These are phyloP conservation scores for Melolontha melolontha DNA, from an alignment of 2,888 invertebrate genomes.

Conservation along the genomic window DNA sequence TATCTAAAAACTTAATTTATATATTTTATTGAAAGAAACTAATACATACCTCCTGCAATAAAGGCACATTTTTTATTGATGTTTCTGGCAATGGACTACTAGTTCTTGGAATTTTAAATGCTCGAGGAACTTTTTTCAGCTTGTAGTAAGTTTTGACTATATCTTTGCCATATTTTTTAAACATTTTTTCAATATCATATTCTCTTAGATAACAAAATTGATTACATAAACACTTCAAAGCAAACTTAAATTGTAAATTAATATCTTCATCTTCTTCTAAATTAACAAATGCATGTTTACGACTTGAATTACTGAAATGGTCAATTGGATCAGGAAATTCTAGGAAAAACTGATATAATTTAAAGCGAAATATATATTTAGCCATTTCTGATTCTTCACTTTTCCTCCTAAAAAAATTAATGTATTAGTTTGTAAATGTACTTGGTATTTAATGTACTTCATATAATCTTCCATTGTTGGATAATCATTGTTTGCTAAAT, in stretches of 20 bases:
- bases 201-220: constrained; percentile 54
- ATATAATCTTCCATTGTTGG: constrained; percentile 62
- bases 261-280: constrained; percentile 45
- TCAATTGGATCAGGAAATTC: constrained; percentile 55
- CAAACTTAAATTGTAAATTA: constrained; percentile 52
- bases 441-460: constrained; percentile 51
- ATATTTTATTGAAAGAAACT: background rate
- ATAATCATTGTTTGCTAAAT: constrained; percentile 58
- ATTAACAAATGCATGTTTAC: constrained; percentile 48
- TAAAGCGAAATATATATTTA: constrained; percentile 53
- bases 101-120: constrained; percentile 49
- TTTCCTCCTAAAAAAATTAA: constrained; percentile 48
- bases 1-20: background rate
- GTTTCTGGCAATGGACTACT: constrained; percentile 40
- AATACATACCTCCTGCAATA: constrained; percentile 59
- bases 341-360: constrained; percentile 54
- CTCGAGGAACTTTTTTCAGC: constrained; percentile 53
- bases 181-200: constrained; percentile 54
- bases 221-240: constrained; percentile 56
- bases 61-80: constrained; percentile 53
- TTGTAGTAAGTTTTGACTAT: constrained; percentile 54
- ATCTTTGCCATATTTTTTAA: constrained; percentile 53
- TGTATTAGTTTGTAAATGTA: background rate
- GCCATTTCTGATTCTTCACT: constrained; percentile 52
- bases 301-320: constrained; percentile 52